Evolutionary conservation across 2,888 invertebrate genomes (phyloP).

Genomic region (Cylindroiulus punctatus): DNA sequence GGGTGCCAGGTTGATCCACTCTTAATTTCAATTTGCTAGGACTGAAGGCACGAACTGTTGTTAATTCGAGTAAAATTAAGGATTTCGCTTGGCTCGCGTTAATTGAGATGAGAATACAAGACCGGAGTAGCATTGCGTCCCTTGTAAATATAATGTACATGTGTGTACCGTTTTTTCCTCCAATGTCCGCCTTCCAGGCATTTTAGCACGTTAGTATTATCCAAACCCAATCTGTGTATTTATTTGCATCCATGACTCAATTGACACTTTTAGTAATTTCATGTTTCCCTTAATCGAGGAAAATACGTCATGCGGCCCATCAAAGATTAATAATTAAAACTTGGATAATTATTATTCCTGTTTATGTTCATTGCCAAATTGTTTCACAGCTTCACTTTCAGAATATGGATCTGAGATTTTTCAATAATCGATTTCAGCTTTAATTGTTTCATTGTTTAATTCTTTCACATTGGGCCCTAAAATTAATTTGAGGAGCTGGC

Average conservation of each 20-base stretch:
- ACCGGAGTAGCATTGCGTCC: conserved; percentile 31
- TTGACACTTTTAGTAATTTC: neutral
- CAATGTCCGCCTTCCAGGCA: conserved; percentile 10
- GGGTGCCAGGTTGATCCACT: no score
- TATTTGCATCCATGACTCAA: neutral
- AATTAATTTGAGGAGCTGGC: no score
- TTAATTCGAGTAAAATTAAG: neutral
- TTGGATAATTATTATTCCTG: neutral
- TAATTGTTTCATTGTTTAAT: no score
- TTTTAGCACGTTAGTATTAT: conserved; percentile 43
- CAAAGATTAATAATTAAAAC: neutral
- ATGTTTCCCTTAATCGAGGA: neutral
- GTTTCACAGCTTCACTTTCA: no score
- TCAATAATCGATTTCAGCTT: no score
- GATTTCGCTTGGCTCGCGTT: neutral
- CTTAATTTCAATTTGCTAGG: no score
- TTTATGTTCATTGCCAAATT: neutral
- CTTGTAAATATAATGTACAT: conserved; percentile 44
- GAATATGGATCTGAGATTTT: no score
- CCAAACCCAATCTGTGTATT: conserved; percentile 11
- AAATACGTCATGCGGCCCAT: neutral
- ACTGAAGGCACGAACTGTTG: no score
- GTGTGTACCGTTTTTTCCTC: conserved; percentile 44
- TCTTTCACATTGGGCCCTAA: no score
- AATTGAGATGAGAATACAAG: neutral